Base-by-base conservation (phyloP, 2,113 vertebrate species). In the Herpailurus yagouaroundi region DNA sequence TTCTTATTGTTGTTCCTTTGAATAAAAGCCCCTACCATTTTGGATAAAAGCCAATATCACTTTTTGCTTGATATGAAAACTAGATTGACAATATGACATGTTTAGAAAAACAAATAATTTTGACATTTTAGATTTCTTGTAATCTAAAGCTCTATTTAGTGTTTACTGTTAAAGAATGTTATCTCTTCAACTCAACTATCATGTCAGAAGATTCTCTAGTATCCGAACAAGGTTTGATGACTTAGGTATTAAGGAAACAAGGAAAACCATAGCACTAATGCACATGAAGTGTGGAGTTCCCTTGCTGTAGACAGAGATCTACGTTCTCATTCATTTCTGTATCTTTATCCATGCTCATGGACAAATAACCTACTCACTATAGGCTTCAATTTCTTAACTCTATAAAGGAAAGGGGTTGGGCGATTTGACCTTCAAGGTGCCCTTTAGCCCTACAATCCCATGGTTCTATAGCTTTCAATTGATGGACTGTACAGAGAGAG, bases 321-420 rank as follows among this genome's bases (percentile, higher is more conserved):
- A 66, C 33, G 77, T 96, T 92, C 69, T 77, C 12, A 3, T 68
- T 38, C 60, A 74, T 94, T 89, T 81, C 92, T 92, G 27, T 85
- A 27, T 66, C 55, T 95, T 89, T 94, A 36, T 68, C 57, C 63
- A 80, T 80, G 16, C 2, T 18, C 25, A 55, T 48, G 71, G 91
- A 96, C 73, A 97, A 97, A 97, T 94, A 97, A 89, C 73, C 36
- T 83, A 91, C 69, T 92, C 76, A 82, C 76, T 91, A 41, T n/a
- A 93, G 52, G 81, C 66, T 68, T 96, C 77, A 33, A 92, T 94
- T 97, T 97, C 57, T 11, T 91, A 86, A 93, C 80, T 95, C 64
- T 94, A 94, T 96, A 98, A 98, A 97, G 80, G 94, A 97, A 97
- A 96, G 84, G 81, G 95, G 96, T 84, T 98, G 92, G 92, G 66